These are phyloP conservation scores for Epinotia brunnichana DNA, from an alignment of 2,888 invertebrate species.

Conservation along the genomic window DNA sequence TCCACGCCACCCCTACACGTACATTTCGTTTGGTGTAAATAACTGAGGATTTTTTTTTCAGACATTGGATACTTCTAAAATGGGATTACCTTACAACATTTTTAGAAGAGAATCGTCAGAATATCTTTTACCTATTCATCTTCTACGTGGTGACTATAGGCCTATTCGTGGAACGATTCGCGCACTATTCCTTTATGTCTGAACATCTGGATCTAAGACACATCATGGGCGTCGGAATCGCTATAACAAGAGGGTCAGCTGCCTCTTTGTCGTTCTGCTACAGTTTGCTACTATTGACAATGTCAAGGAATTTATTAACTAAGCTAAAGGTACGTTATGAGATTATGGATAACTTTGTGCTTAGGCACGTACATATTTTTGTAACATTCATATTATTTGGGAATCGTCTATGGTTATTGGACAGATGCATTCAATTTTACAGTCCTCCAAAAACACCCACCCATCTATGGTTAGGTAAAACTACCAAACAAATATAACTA, in stretches of 20 bases:
- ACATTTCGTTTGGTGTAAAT: neutral
- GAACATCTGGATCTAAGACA: conserved; percentile 97
- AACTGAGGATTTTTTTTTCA: conserved; percentile 54
- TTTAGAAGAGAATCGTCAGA: conserved; percentile 97
- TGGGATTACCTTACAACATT: conserved; percentile 96
- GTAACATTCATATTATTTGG: too few species aligned
- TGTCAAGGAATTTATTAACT: conserved; percentile 96
- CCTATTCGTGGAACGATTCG: conserved; percentile 97
- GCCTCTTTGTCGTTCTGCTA: conserved; percentile 97
- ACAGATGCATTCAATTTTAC: too few species aligned
- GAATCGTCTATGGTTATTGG: too few species aligned
- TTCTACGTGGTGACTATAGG: conserved; percentile 97
- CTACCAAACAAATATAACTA: too few species aligned
- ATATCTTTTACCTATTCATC: conserved; percentile 96
- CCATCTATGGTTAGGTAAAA: too few species aligned
- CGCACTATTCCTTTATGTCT: conserved; percentile 98
- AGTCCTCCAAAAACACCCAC: too few species aligned
- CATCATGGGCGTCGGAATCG: conserved; percentile 98
- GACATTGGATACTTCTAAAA: conserved; percentile 89
- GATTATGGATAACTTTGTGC: too few species aligned
- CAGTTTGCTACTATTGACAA: conserved; percentile 93
- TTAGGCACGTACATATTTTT: too few species aligned
- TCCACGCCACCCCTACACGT: neutral
- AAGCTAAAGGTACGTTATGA: conserved; percentile 88
- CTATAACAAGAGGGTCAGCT: conserved; percentile 96